Evolutionary conservation across 2,888 invertebrate species (phyloP), one percentile per base, ranked within the genome.

Genomic region (Dryococelus australis): DNA sequence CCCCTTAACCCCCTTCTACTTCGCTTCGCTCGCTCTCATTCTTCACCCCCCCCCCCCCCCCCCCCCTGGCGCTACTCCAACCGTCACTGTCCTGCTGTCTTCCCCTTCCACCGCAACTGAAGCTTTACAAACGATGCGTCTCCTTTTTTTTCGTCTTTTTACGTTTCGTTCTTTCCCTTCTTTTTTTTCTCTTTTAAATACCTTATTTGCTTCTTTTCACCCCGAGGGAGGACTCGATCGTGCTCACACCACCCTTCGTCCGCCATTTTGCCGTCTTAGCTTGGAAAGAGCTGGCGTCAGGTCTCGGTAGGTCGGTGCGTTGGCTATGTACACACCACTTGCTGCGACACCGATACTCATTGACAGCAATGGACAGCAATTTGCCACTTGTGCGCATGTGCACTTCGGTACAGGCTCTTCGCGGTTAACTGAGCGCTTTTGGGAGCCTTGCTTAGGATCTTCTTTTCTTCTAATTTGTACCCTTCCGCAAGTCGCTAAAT

Each of bases 121-220:
- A 1, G 24, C 35, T 84, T 43, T 28, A 43, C 84, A 84, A 43
- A 43, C 85, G 47, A 28, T 26, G 27, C 85, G 4, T 51, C 79
- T 86, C 43, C 86, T n/a, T 26, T n/a, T n/a, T n/a, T n/a, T 47
- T 86, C n/a, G 13, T 47, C 27, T 47, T 81, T 0, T 81, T 43
- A 28, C 35, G 43, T 26, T 27, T 20, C 43, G n/a, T 86, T 86
- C n/a, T 24, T 65, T 53, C 12, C n/a, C n/a, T n/a, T n/a, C n/a
- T n/a, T n/a, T n/a, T n/a, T n/a, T 24, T 85, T 65, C 27, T 26
- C 12, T 85, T 51, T 27, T 65, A 3, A 26, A 27, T 2, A 85
- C 27, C n/a, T 85, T 85, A 65, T 85, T 27, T 26, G 51, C 81
- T 81, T 35, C 81, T 85, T 47, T 51, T 47, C 85, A 10, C 47